Base-by-base conservation (phyloP, 2,888 invertebrate genomes). In the Seira sanloemensis region DNA sequence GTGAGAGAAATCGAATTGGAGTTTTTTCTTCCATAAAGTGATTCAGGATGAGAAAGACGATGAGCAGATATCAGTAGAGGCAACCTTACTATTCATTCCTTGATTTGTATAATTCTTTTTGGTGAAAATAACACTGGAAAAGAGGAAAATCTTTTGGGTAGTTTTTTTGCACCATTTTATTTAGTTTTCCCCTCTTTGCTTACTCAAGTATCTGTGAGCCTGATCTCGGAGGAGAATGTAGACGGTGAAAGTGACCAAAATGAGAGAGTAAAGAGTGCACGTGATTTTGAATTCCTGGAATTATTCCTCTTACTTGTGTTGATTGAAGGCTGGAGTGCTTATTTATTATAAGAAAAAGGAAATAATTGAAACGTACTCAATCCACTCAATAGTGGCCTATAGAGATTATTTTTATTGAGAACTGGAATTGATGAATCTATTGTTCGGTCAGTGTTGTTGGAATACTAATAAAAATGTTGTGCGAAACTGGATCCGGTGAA, bases 401-500 rank as follows among this genome's bases (percentile, higher is more conserved):
- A n/a, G n/a, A n/a, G n/a, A n/a, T n/a, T n/a, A n/a, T n/a, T n/a
- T n/a, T n/a, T n/a, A n/a, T n/a, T n/a, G n/a, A n/a, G n/a, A n/a
- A n/a, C n/a, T n/a, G n/a, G n/a, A n/a, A n/a, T n/a, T n/a, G n/a
- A n/a, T n/a, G n/a, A n/a, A n/a, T n/a, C n/a, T n/a, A n/a, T n/a
- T n/a, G n/a, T n/a, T n/a, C n/a, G n/a, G n/a, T n/a, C n/a, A n/a
- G n/a, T n/a, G n/a, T n/a, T n/a, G n/a, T n/a, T n/a, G n/a, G n/a
- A n/a, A n/a, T n/a, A n/a, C n/a, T 37, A 37, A 37, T 7, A 74
- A 23, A 37, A 46, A 68, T 77, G 67, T 26, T 77, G 26, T 77
- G 58, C 68, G 77, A 77, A 4, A 62, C 37, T 7, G 37, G 37
- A 7, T 37, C 37, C 12, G 12, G 27, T 65, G 65, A 54, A 16